Base-by-base conservation (phyloP, 2,797 vertebrate genomes). In the Syncerus caffer region DNA sequence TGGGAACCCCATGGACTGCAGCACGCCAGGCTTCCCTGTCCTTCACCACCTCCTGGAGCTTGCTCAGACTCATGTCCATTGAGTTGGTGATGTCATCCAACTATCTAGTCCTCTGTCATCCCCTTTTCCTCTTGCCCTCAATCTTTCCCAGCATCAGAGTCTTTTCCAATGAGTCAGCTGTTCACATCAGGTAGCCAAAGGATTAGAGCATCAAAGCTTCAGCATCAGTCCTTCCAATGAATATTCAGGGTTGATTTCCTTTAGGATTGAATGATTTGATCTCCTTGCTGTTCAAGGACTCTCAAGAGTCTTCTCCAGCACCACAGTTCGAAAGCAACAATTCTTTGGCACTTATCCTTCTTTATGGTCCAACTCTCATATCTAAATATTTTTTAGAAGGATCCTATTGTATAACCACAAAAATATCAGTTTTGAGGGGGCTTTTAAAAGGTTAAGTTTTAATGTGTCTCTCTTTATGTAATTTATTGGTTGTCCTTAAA, bases 401-500 rank as follows among this genome's bases (percentile, higher is more conserved):
- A 79, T 82, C 27, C 19, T 86, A 14, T 90, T 80, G 34, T 84
- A 50, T 51, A 62, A 1, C 6, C 27, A 42, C 71, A 76, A 60
- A 96, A 86, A 79, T 82, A 64, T 62, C 71, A 50, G 23, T 96
- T 97, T 96, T 58, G 42, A 91, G 82, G 53, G 78, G 38, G 11
- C 51, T 90, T 96, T 89, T 95, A 82, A 84, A 91, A 85, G 42
- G 23, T 89, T 38, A 74, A 79, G 23, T 42, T 96, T 95, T 93
- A 79, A 53, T 86, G 23, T 87, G 25, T 86, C 15, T 90, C 76
- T 93, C n/a, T 86, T 89, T 91, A 31, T 62, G 8, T 45, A 50
- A 88, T 23, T 93, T 83, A 67, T 3, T 93, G 60, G 17, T 62
- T 78, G 47, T 47, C 60, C 42, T 88, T 64, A 80, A 91, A 57